Evolutionary conservation across 1,140 invertebrate genomes (phyloP), one percentile per base, ranked within the genome.

Genomic region (Tetragnatha versicolor): DNA sequence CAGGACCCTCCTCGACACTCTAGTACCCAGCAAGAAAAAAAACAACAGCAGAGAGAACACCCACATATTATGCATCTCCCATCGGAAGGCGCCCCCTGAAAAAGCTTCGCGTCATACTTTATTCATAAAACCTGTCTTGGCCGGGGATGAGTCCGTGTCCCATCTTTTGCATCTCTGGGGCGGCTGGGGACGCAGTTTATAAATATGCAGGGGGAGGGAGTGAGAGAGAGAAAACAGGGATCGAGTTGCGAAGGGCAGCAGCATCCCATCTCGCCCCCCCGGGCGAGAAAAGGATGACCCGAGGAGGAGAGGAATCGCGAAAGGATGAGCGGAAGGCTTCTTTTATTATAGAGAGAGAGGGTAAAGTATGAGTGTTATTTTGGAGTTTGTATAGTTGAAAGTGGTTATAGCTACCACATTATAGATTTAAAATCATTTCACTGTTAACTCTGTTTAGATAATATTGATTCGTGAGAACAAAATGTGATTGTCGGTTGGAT

Each of bases 101-200:
- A 55, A 58, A 58, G 35, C 45, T 14, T 42, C 17, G n/a, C 69
- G 53, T 55, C 69, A 72, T 72, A 58, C 69, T 72, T 72, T 72
- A 72, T 72, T 72, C 69, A 72, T 72, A 72, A 45, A 72, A 72
- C 69, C 69, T 72, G 35, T 72, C 69, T 58, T 35, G 6, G 9
- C 12, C 14, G 47, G n/a, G 31, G 37, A 58, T 42, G 49, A 39
- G n/a, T n/a, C 22, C 27, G 35, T 60, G 31, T 12, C 37, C 33
- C 42, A n/a, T 17, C 49, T 5, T 31, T 31, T 22, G 0, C 27
- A 6, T 31, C 68, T 4, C 25, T 7, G 39, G 17, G 17, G 35
- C 31, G 39, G 31, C 63, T 42, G 22, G 42, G 42, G 42, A 47
- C 47, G 55, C n/a, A 33, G 49, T 72, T 49, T 72, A 72, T 72